Conservation (phyloP, 2,113 vertebrate species). For the Hypomesus transpacificus region DNA sequence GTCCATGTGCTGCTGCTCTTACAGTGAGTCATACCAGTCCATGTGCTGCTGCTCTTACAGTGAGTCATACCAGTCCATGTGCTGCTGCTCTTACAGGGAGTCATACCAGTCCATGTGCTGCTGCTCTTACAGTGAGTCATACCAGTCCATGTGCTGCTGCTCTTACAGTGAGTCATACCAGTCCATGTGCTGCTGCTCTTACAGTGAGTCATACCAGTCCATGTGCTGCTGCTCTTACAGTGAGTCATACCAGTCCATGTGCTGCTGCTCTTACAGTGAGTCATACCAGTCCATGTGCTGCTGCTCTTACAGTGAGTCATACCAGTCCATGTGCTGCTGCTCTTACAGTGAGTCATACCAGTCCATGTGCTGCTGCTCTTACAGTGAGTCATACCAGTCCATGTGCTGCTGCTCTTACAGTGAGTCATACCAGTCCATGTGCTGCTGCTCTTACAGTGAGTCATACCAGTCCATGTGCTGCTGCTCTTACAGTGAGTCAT, state of each 20-base stretch:
- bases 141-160: neutral
- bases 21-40: neutral
- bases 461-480: neutral
- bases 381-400: neutral
- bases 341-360: neutral
- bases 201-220: neutral
- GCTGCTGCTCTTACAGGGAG: constrained; percentile 7
- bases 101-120: neutral
- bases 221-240: constrained; percentile 1
- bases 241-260: neutral
- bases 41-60: constrained; percentile 1
- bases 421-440: neutral
- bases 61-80: neutral
- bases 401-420: constrained; percentile 1
- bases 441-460: constrained; percentile 8
- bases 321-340: neutral
- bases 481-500: constrained; percentile 4
- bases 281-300: neutral
- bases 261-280: constrained; percentile 8
- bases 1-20: neutral
- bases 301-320: constrained; percentile 4
- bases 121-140: constrained; percentile 4
- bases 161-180: neutral
- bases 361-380: neutral
- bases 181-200: neutral